Base-by-base conservation (phyloP, 2,888 invertebrate genomes). In the Elmis aenea region DNA sequence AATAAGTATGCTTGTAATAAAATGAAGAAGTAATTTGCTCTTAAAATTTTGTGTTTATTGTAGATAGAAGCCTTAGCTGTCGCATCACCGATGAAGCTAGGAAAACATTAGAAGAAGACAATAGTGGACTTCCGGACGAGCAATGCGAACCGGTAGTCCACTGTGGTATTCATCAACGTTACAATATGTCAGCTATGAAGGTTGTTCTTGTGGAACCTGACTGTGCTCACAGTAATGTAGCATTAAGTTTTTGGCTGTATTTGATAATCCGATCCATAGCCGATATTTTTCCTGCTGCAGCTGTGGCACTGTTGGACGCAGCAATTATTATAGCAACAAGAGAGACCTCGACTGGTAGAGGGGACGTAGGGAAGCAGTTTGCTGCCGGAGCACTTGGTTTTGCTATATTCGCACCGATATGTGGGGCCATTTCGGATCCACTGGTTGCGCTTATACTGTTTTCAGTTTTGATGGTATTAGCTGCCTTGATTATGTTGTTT, bases 281-380 rank as follows among this genome's bases (percentile, higher is more conserved):
- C 1, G 89, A 89, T 56, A 79, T 86, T 26, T 86, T 86, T 64
- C 79, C 85, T 5, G 79, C 83, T 15, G 81, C 85, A 0, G 81
- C 77, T 0, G 67, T 85, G 3, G 80, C 84, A 0, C 61, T 88
- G 3, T 66, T 87, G 1, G 81, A 83, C 33, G 79, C 86, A 0
- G 84, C 85, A 0, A 79, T 86, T 24, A 83, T 87, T n/a, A 84
- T 87, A 42, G 86, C 86, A 0, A 86, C 87, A 0, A 73, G 86
- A 16, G 87, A 87, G 62, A 87, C 86, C 0, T 85, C 85, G 0
- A 73, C 83, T 11, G 85, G 86, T 1, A 75, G 85, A 18, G 85
- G 85, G 0, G 86, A 87, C 58, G 81, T 87, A 2, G 87, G 87
- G 15, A 75, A 83, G 5, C 87, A 87, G 57, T 70, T 86, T 51